phyloP scores from a whole-genome alignment of 2,888 invertebrate species.

The Phortica magna region DNA sequence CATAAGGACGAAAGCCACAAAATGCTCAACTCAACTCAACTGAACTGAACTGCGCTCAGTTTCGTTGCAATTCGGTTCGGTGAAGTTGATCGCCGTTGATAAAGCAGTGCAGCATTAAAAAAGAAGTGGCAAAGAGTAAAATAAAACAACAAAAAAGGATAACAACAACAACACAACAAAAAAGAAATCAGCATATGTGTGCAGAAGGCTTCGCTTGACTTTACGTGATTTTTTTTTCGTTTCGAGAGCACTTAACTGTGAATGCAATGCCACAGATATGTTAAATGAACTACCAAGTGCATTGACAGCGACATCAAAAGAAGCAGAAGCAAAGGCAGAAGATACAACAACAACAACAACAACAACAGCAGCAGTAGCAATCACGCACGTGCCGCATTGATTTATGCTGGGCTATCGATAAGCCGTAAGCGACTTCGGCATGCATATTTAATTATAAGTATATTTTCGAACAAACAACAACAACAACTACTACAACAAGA shows the following conservation, averaged over 20 bases:
- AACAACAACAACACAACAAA: no score
- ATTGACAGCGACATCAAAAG: not conserved
- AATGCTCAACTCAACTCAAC: no score
- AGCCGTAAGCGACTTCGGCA: slow-evolving; percentile 24
- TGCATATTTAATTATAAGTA: slow-evolving; percentile 25
- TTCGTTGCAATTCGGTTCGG: no score
- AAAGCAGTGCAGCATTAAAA: no score
- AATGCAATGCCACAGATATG: no score
- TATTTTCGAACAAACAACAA: not conserved
- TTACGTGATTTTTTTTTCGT: slow-evolving; percentile 64
- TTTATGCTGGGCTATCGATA: slow-evolving; percentile 21
- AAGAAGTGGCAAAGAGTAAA: no score
- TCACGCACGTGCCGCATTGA: slow-evolving; percentile 37
- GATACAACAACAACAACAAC: not conserved
- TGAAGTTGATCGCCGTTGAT: no score
- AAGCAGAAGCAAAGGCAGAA: not conserved
- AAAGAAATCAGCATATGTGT: no score
- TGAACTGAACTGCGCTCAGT: no score
- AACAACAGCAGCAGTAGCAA: not conserved
- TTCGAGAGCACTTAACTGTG: slow-evolving; percentile 60
- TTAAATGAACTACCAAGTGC: not conserved
- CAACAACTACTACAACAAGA: not conserved
- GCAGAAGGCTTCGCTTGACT: slow-evolving; percentile 26
- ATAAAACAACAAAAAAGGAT: no score
- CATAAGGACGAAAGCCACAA: no score